Conservation (phyloP, 2,113 vertebrate species). For the Penelope pileata region DNA sequence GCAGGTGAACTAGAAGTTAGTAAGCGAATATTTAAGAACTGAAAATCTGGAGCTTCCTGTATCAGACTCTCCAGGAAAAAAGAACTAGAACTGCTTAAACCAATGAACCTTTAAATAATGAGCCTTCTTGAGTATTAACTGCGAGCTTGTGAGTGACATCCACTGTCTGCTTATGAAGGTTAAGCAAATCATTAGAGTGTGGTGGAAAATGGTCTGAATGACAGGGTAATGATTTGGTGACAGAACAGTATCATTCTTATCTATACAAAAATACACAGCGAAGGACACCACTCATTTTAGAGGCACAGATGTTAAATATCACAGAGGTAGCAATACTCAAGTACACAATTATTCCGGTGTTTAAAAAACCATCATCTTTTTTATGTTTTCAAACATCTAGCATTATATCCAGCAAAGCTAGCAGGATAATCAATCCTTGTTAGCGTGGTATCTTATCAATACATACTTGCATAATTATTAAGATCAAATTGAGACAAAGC, state of each 20-base stretch:
- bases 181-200: not conserved
- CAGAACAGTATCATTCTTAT: not conserved
- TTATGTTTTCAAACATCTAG: not conserved
- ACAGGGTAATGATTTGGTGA: not conserved
- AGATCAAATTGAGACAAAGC: slow-evolving; percentile 98
- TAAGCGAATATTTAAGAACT: not conserved
- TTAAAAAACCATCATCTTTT: not conserved
- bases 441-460: not conserved
- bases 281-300: not conserved
- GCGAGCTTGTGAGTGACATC: not conserved
- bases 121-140: not conserved
- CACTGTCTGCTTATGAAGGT: not conserved
- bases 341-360: not conserved
- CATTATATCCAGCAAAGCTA: not conserved
- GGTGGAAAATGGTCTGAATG: not conserved
- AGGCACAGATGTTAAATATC: not conserved
- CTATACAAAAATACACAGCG: not conserved
- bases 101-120: not conserved
- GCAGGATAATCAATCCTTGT: not conserved
- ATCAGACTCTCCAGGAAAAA: not conserved
- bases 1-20: not conserved
- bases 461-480: slow-evolving; percentile 98
- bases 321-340: not conserved
- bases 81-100: not conserved
- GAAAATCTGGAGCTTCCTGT: not conserved